Conservation (phyloP, 2,797 vertebrate species). For the Characodon lateralis region DNA sequence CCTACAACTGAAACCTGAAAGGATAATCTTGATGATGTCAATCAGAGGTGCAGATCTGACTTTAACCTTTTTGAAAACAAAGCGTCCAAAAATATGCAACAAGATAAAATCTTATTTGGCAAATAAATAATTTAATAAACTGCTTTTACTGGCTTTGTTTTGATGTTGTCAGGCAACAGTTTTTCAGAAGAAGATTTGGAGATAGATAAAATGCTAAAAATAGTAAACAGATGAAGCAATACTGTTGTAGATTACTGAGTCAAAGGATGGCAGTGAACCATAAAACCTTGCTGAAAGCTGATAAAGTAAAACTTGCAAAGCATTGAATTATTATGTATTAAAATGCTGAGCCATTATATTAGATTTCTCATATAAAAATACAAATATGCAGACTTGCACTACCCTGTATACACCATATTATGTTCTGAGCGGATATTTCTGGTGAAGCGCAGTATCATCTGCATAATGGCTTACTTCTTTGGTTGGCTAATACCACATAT, state of each 20-base stretch:
- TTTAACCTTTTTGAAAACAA: background rate
- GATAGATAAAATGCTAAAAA: background rate
- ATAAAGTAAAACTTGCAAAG: background rate
- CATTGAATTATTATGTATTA: background rate
- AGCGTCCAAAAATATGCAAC: background rate
- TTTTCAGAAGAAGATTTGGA: background rate
- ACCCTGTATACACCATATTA: background rate
- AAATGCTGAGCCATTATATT: background rate
- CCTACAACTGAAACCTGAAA: slow-evolving; percentile 22
- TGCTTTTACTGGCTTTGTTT: background rate
- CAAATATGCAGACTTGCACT: background rate
- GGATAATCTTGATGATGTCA: slow-evolving; percentile 1
- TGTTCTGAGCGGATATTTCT: background rate
- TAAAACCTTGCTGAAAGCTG: background rate
- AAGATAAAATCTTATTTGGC: background rate
- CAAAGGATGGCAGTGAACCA: background rate
- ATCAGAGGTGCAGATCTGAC: background rate
- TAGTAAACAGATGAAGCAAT: background rate
- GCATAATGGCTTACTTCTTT: background rate
- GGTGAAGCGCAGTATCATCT: background rate
- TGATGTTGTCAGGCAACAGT: background rate
- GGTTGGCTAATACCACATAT: background rate
- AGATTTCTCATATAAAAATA: background rate
- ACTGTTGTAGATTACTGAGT: background rate
- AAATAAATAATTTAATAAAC: background rate